Evolutionary conservation across 2,797 vertebrate genomes (phyloP).

Genomic region (Silurus aristotelis): DNA sequence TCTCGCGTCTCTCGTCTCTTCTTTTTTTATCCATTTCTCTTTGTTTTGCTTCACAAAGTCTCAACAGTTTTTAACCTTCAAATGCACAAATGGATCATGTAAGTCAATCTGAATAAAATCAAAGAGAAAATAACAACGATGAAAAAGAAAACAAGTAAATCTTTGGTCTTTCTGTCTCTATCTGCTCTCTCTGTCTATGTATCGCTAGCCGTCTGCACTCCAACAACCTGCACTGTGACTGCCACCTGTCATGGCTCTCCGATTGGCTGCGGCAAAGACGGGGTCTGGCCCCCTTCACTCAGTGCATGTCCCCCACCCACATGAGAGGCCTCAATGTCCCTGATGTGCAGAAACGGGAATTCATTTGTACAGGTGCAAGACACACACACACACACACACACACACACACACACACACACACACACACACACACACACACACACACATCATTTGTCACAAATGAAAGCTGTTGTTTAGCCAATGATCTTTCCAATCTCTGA

Average conservation of each 20-base stretch:
- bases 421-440: constrained; percentile 1
- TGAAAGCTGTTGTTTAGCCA: constrained; percentile 19
- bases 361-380: constrained; percentile 86
- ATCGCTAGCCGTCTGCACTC: constrained; percentile 88
- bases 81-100: background rate
- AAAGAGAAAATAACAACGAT: background rate
- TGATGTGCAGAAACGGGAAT: constrained; percentile 96
- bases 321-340: constrained; percentile 94
- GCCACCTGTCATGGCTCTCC: constrained; percentile 96
- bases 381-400: background rate
- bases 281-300: constrained; percentile 92
- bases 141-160: background rate
- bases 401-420: constrained; percentile 52
- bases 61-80: background rate
- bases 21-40: background rate
- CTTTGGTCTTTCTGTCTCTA: background rate
- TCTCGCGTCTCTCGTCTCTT: constrained; percentile 1
- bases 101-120: background rate
- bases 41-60: background rate
- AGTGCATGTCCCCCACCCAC: constrained; percentile 92
- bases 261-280: constrained; percentile 93
- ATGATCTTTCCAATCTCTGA: constrained; percentile 12
- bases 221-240: constrained; percentile 95
- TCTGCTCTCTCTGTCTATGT: background rate
- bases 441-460: constrained; percentile 54